phyloP scores from a whole-genome alignment of 2,888 invertebrate genomes.

The Drosophila stalkeri region DNA sequence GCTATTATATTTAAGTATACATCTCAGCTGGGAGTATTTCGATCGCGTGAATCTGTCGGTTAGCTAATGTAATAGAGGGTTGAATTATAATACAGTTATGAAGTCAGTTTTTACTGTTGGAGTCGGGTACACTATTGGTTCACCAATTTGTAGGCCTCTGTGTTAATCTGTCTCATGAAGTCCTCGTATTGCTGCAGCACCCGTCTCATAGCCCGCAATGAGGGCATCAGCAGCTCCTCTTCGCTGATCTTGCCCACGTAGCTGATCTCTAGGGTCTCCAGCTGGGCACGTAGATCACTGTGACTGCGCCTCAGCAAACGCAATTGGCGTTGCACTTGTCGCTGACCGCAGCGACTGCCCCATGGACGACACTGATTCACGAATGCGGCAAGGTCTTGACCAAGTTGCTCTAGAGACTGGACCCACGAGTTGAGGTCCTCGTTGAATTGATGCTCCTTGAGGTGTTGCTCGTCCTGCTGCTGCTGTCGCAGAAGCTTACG shows the following conservation, averaged over 20 bases:
- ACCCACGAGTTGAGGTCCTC: slow-evolving; percentile 49
- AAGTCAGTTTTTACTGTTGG: neutral
- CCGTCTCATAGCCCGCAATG: slow-evolving; percentile 30
- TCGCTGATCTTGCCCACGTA: slow-evolving; percentile 39
- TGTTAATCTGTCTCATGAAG: slow-evolving; percentile 28
- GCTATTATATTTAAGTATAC: slow-evolving; percentile 8
- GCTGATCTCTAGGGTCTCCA: slow-evolving; percentile 50
- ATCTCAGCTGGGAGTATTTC: neutral
- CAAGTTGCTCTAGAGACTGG: slow-evolving; percentile 38
- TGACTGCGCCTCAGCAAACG: slow-evolving; percentile 39
- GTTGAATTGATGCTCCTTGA: slow-evolving; percentile 26
- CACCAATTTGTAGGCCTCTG: slow-evolving; percentile 46
- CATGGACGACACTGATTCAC: slow-evolving; percentile 56
- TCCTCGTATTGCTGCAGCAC: slow-evolving; percentile 46
- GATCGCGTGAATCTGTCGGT: slow-evolving; percentile 6
- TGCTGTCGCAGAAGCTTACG: slow-evolving; percentile 45
- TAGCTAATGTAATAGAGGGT: neutral
- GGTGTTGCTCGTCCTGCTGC: slow-evolving; percentile 19
- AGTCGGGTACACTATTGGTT: slow-evolving; percentile 25
- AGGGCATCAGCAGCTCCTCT: slow-evolving; percentile 32
- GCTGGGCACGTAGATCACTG: slow-evolving; percentile 38
- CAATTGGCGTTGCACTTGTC: slow-evolving; percentile 50
- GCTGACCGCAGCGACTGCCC: slow-evolving; percentile 37
- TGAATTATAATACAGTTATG: neutral
- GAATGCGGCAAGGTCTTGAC: slow-evolving; percentile 28